A percentile compares a stretch with the other conserved stretches of the same genome.
phyloP scores from a whole-genome alignment of 30 jellyfish, hydroid and myxozoan species.

The Aurelia aurita complex sp. Pacific region DNA sequence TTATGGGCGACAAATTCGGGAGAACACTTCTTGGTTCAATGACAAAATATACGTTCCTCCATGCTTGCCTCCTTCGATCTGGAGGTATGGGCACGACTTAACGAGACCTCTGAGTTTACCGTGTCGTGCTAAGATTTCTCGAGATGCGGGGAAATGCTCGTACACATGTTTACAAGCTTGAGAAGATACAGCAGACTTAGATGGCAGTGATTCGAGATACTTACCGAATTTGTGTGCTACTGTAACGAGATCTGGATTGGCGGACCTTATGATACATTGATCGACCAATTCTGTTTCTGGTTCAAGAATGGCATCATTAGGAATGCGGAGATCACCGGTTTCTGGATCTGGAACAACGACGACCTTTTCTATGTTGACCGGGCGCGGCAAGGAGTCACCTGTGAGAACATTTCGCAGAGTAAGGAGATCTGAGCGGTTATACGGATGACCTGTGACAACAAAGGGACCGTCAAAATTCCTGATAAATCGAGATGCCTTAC shows the following conservation, averaged over 20 bases:
- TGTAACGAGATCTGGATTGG: neutral
- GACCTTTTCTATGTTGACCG: neutral
- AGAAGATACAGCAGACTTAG: neutral
- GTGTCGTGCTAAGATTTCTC: neutral
- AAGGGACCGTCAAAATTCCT: too few species aligned
- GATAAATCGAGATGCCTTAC: neutral
- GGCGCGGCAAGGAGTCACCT: neutral
- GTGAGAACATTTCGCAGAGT: neutral
- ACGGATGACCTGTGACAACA: constrained; percentile 21
- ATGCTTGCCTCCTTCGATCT: too few species aligned
- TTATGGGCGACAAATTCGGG: neutral
- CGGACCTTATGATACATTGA: too few species aligned
- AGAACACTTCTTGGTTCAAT: neutral
- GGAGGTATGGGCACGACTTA: constrained; percentile 12
- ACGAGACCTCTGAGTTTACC: neutral
- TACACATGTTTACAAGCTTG: neutral
- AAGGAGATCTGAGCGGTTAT: constrained; percentile 1
- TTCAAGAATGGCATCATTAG: neutral
- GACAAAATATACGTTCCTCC: neutral
- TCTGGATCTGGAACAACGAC: neutral
- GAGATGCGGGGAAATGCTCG: neutral
- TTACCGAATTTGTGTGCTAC: neutral
- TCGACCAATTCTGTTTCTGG: too few species aligned
- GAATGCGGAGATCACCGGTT: neutral
- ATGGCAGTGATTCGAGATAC: neutral